Conservation (phyloP, 2,888 invertebrate genomes). For the Lithophane ornitopus region DNA sequence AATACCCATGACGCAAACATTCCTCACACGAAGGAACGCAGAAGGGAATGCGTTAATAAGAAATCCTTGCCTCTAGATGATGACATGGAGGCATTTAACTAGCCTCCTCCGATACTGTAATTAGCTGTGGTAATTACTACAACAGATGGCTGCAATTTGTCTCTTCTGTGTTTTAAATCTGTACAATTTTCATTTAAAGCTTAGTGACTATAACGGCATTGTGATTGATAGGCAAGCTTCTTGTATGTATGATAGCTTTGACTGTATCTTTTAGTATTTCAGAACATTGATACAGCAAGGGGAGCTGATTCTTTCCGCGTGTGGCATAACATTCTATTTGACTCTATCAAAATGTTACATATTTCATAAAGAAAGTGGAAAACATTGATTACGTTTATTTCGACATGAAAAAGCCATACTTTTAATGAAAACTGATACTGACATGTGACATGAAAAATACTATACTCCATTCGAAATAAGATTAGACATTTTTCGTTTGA, state of each 20-base stretch:
- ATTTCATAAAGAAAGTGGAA: no score
- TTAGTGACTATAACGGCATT: constrained; percentile 14
- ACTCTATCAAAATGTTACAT: background rate
- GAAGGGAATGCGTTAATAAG: constrained; percentile 74
- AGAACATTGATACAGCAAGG: background rate
- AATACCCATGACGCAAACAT: constrained; percentile 71
- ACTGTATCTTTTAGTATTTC: background rate
- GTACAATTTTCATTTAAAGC: constrained; percentile 36
- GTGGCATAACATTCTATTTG: background rate
- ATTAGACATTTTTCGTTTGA: no score
- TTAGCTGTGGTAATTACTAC: constrained; percentile 57
- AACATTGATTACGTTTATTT: background rate
- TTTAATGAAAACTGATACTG: background rate
- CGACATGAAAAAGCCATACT: background rate
- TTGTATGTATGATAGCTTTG: background rate
- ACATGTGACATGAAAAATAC: background rate
- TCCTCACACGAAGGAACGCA: constrained; percentile 75
- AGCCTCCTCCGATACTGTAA: constrained; percentile 52
- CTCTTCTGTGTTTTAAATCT: constrained; percentile 24
- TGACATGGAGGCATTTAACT: constrained; percentile 53
- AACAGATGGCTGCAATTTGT: constrained; percentile 48
- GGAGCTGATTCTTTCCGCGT: background rate
- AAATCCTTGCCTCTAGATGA: constrained; percentile 64
- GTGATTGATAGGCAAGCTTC: background rate
- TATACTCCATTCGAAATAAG: no score